Percentiles rank a stretch among this genome's conserved stretches.
phyloP scores from a whole-genome alignment of 2,888 invertebrate species.

The Sinentomon sp. region DNA sequence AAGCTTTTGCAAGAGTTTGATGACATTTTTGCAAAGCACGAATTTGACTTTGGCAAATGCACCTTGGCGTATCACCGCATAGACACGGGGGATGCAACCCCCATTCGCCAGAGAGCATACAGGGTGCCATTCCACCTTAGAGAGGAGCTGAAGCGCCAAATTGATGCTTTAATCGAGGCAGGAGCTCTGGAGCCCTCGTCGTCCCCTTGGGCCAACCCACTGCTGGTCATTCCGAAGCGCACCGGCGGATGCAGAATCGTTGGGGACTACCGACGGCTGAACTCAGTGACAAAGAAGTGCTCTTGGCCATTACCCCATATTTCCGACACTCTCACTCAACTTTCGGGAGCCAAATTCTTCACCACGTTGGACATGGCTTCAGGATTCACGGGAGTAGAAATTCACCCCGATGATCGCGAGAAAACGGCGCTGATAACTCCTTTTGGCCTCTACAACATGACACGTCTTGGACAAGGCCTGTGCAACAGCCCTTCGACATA shows the following conservation, averaged over 20 bases:
- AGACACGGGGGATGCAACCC: too few relatives aligned
- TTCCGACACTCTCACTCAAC: constrained; percentile 19
- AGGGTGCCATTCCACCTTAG: too few relatives aligned
- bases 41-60: too few relatives aligned
- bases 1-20: too few relatives aligned
- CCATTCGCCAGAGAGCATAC: too few relatives aligned
- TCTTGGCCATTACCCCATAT: constrained; percentile 19
- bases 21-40: too few relatives aligned
- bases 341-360: constrained; percentile 17
- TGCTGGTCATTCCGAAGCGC: constrained; percentile 20
- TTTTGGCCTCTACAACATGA: constrained; percentile 20
- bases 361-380: constrained; percentile 18
- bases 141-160: too few relatives aligned
- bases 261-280: constrained; percentile 17
- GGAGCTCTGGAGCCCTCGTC: constrained; percentile 16
- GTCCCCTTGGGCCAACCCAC: constrained; percentile 19
- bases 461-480: constrained; percentile 20
- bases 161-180: constrained; percentile 15
- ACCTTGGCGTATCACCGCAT: too few relatives aligned
- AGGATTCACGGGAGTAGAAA: constrained; percentile 19
- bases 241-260: constrained; percentile 16
- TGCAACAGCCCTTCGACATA: constrained; percentile 20
- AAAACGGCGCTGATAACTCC: constrained; percentile 20
- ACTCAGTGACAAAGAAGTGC: constrained; percentile 16
- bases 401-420: constrained; percentile 16